Evolutionary conservation across 2,888 invertebrate species (phyloP), one percentile per base, ranked within the genome.

Genomic region (Drosophila suboccidentalis): DNA sequence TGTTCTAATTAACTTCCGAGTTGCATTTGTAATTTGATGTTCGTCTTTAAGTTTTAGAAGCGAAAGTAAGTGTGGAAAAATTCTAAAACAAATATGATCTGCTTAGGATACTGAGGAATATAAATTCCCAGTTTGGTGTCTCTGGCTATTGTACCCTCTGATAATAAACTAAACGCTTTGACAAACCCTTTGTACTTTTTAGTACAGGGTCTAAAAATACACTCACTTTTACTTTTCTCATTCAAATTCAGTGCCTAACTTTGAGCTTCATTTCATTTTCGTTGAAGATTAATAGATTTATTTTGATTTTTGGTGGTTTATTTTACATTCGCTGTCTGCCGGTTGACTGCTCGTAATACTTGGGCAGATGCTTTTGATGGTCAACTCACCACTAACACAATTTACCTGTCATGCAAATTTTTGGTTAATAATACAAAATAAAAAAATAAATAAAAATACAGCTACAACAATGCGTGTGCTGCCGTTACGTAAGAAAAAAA

Each of bases 341-440:
- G 22, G 17, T n/a, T 39, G 41, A 34, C 47, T 51, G 62, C n/a
- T 41, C 51, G 47, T 61, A 44, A 34, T 22, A 61, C 46, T 41
- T 59, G 43, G 44, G 49, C 78, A 58, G 78, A 67, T 67, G 54
- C 57, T 71, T 65, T 72, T 75, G 57, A 65, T 57, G 71, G 51
- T 47, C 50, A 17, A 17, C 9, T 36, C 62, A 53, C 67, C 19
- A 57, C 67, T 67, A 59, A 72, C 67, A 67, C 51, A 61, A 59
- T 55, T 63, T 76, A 70, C 54, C 71, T 73, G 78, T 77, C 87
- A 87, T 81, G 81, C 85, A 74, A 87, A 81, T 87, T 87, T 64
- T 55, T 41, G 22, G 36, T 66, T 57, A 15, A 17, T 54, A 58
- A 60, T 54, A 50, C 36, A 51, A 50, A 53, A 17, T 17, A 17